phyloP scores from a whole-genome alignment of 1,140 invertebrate species.

The Drosophila athabasca region DNA sequence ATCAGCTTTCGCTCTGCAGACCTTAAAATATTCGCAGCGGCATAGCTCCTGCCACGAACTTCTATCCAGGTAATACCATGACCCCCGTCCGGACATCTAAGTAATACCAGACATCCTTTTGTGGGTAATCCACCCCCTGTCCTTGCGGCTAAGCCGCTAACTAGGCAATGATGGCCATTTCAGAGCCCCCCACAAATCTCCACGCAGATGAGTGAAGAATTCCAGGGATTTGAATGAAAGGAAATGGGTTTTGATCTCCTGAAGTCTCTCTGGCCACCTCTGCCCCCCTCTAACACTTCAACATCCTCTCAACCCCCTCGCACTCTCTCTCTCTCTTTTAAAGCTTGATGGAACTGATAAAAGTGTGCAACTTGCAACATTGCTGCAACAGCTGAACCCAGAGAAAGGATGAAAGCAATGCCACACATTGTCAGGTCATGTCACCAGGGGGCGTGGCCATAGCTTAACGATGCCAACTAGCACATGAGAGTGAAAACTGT shows the following conservation, averaged over 20 bases:
- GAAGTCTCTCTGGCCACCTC: no score
- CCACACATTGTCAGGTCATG: slow-evolving; percentile 35
- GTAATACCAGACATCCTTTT: not conserved
- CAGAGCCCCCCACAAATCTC: not conserved
- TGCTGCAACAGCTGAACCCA: slow-evolving; percentile 46
- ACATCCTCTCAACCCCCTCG: not conserved
- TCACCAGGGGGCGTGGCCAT: slow-evolving; percentile 53
- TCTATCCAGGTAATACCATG: no score
- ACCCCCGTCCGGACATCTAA: slow-evolving; percentile 18
- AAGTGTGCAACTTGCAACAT: slow-evolving; percentile 39
- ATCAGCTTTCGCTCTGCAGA: slow-evolving; percentile 48
- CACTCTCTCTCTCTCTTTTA: not conserved
- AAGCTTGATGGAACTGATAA: slow-evolving; percentile 23
- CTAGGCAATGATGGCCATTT: slow-evolving; percentile 20
- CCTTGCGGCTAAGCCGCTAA: slow-evolving; percentile 18
- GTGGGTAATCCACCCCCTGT: slow-evolving; percentile 11
- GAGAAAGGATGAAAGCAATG: slow-evolving; percentile 12
- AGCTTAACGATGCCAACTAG: slow-evolving; percentile 72
- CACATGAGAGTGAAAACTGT: slow-evolving; percentile 30
- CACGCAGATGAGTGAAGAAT: slow-evolving; percentile 15
- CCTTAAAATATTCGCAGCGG: slow-evolving; percentile 36
- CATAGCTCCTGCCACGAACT: no score
- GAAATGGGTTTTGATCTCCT: not conserved
- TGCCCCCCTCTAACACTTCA: not conserved
- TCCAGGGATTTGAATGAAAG: slow-evolving; percentile 2